These are phyloP conservation scores for Melinaea marsaeus DNA, from an alignment of 2,888 invertebrate species.

Conservation along the genomic window DNA sequence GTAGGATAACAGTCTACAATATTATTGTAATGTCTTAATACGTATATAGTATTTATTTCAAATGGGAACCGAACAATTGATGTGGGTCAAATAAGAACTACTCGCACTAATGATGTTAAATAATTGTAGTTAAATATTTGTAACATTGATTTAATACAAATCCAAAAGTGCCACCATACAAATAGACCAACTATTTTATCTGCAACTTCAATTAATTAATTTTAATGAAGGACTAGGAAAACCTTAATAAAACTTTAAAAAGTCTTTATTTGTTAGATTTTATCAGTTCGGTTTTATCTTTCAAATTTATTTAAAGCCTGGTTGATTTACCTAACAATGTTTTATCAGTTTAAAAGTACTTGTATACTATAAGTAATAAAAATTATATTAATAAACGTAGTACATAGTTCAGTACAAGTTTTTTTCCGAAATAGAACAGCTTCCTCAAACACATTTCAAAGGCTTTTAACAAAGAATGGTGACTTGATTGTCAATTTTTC, in stretches of 20 bases:
- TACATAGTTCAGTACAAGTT: slow-evolving; percentile 46
- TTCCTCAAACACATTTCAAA: slow-evolving; percentile 63
- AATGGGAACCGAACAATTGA: slow-evolving; percentile 40
- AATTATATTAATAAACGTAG: slow-evolving; percentile 20
- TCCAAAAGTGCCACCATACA: no score
- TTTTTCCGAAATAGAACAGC: slow-evolving; percentile 61
- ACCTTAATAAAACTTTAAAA: not conserved
- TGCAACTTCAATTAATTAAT: no score
- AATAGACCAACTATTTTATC: no score
- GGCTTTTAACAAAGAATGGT: slow-evolving; percentile 67
- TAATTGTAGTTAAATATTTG: no score
- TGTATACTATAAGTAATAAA: slow-evolving; percentile 39
- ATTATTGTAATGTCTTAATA: no score
- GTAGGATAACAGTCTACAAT: no score
- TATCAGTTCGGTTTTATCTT: slow-evolving; percentile 6
- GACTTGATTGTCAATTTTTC: slow-evolving; percentile 56
- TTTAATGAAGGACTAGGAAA: not conserved
- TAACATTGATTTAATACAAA: no score
- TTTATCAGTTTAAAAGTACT: slow-evolving; percentile 34
- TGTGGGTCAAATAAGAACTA: slow-evolving; percentile 29
- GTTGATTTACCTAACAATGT: slow-evolving; percentile 25
- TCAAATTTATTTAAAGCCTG: slow-evolving; percentile 36
- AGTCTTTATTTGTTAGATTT: not conserved
- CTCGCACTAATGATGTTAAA: slow-evolving; percentile 7
- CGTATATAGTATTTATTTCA: slow-evolving; percentile 40